phyloP scores from a whole-genome alignment of 2,888 invertebrate genomes.

The Andrena trimmerana region DNA sequence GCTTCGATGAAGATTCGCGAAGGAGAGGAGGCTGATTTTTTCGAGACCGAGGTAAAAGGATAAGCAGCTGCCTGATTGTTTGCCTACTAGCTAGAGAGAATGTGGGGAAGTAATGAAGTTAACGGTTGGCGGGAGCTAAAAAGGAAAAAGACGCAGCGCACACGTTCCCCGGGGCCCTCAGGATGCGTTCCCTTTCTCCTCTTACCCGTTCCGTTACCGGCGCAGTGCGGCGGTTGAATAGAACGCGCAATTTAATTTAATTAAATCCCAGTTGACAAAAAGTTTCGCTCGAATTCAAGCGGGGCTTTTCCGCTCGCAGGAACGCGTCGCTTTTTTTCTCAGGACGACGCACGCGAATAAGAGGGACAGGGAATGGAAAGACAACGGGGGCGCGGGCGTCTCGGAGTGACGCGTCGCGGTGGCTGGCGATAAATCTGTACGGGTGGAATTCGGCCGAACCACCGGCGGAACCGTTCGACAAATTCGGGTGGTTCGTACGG shows the following conservation, averaged over 20 bases:
- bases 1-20: neutral
- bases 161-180: constrained; percentile 18
- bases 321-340: neutral
- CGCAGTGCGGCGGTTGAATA: constrained; percentile 24
- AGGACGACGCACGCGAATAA: neutral
- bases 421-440: constrained; percentile 34
- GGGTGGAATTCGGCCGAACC: constrained; percentile 20
- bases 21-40: constrained; percentile 22
- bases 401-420: neutral
- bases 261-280: constrained; percentile 65
- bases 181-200: constrained; percentile 13
- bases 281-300: constrained; percentile 49
- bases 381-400: neutral
- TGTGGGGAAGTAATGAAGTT: constrained; percentile 46
- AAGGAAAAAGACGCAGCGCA: constrained; percentile 11
- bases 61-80: constrained; percentile 63
- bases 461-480: constrained; percentile 42
- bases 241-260: constrained; percentile 67
- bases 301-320: constrained; percentile 26
- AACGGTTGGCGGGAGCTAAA: constrained; percentile 32
- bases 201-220: neutral
- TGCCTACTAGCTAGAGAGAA: constrained; percentile 34
- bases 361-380: neutral
- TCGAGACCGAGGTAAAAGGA: constrained; percentile 52
- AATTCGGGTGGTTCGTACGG: constrained; percentile 48